phyloP scores from a whole-genome alignment of 2,888 invertebrate species.

The Mylabris sibirica region DNA sequence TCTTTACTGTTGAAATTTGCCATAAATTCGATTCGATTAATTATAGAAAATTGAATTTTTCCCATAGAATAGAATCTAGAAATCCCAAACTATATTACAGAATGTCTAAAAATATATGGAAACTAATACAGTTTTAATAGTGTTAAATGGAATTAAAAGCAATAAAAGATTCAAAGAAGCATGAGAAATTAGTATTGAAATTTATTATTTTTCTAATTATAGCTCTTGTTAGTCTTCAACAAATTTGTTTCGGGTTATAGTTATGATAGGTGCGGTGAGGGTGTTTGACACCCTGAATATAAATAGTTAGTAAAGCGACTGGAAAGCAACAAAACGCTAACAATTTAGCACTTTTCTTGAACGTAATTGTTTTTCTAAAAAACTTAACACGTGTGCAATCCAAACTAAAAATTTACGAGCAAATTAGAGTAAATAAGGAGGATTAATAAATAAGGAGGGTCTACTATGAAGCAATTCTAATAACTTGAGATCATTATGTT shows the following conservation, averaged over 20 bases:
- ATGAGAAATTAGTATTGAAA: not conserved
- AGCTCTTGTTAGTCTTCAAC: not conserved
- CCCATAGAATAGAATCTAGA: not conserved
- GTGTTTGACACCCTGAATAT: not conserved
- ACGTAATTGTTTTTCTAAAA: no score
- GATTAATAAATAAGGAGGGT: no score
- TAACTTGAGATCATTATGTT: no score
- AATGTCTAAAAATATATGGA: not conserved
- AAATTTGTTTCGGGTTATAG: not conserved
- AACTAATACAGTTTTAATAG: conserved; percentile 4
- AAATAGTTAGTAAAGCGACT: no score
- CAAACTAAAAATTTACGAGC: no score
- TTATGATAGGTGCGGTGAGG: not conserved
- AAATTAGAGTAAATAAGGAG: no score
- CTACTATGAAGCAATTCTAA: no score
- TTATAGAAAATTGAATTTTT: not conserved
- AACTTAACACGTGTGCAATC: no score
- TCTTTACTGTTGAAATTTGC: not conserved
- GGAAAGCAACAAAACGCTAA: no score
- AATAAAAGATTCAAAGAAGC: not conserved
- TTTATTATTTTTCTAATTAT: not conserved
- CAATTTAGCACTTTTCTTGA: no score
- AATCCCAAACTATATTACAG: not conserved
- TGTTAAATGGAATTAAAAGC: not conserved
- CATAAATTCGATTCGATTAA: not conserved